Conservation (phyloP, 2,888 invertebrate species). For the Eupithecia vulgata region DNA sequence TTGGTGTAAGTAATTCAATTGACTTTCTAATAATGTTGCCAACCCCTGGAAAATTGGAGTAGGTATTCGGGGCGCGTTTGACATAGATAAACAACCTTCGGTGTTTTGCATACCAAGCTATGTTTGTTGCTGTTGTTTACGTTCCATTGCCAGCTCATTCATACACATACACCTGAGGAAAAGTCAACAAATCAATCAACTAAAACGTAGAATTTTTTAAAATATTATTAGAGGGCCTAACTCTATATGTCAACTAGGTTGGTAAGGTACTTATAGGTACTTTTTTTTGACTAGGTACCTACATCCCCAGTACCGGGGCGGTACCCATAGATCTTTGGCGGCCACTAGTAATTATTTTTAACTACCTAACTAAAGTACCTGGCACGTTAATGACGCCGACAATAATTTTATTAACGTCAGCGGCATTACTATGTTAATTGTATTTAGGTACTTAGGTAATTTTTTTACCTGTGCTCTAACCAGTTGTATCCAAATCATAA, state of each 20-base stretch:
- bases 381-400: neutral
- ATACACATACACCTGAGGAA: slow-evolving; percentile 2
- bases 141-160: slow-evolving; percentile 42
- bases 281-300: no score
- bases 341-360: no score
- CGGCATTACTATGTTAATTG: neutral
- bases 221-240: neutral
- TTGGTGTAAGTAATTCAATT: neutral
- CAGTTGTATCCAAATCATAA: neutral
- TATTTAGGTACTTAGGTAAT: neutral
- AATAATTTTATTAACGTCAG: no score
- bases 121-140: slow-evolving; percentile 52
- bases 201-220: neutral
- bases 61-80: slow-evolving; percentile 76
- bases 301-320: no score
- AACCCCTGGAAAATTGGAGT: slow-evolving; percentile 40
- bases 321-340: no score
- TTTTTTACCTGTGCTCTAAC: neutral
- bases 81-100: slow-evolving; percentile 74
- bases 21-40: slow-evolving; percentile 29
- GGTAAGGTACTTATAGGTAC: no score
- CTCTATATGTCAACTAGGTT: no score
- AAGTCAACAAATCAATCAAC: neutral
- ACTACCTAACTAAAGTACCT: neutral
- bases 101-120: slow-evolving; percentile 56